Evolutionary conservation across 1,140 invertebrate species (phyloP), one percentile per base, ranked within the genome.

Genomic region (Propsilocerus akamusi): DNA sequence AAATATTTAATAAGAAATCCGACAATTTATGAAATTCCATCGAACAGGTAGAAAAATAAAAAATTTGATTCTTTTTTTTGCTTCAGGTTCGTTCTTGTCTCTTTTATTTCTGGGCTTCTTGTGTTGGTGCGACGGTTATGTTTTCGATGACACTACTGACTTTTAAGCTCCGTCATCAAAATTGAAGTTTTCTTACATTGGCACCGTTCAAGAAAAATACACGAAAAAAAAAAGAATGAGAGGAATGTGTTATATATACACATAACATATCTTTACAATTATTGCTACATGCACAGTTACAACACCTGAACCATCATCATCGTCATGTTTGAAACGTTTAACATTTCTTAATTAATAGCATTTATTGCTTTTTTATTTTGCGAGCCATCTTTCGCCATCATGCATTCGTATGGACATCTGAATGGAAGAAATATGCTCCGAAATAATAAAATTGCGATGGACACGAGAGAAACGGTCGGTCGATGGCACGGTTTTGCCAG

Each of bases 201-300:
- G 17, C 17, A 41, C 10, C 8, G 17, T 41, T 20, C 34, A 41
- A 41, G 14, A 17, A 30, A 30, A 30, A 30, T 30, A 30, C n/a
- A 17, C 17, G 34, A 41, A 20, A 41, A 30, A 30, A 30, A 30
- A 30, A 37, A 37, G 34, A 41, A 41, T 41, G 34, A 41, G 22
- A 41, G 14, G 22, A 14, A 41, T 7, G 34, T 20, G 17, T n/a
- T n/a, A n/a, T n/a, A n/a, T n/a, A n/a, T n/a, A n/a, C n/a, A n/a
- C n/a, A n/a, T n/a, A n/a, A n/a, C n/a, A n/a, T n/a, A n/a, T n/a
- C n/a, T n/a, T n/a, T n/a, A n/a, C n/a, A n/a, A n/a, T n/a, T n/a
- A 41, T 41, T 41, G 34, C 34, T 41, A n/a, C 34, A 41, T 41
- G 34, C 22, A 41, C 34, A 41, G 34, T 41, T 41, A 41, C 34